Evolutionary conservation across 2,113 vertebrate species (phyloP), one percentile per base, ranked within the genome.

Genomic region (Dasyurus viverrinus): DNA sequence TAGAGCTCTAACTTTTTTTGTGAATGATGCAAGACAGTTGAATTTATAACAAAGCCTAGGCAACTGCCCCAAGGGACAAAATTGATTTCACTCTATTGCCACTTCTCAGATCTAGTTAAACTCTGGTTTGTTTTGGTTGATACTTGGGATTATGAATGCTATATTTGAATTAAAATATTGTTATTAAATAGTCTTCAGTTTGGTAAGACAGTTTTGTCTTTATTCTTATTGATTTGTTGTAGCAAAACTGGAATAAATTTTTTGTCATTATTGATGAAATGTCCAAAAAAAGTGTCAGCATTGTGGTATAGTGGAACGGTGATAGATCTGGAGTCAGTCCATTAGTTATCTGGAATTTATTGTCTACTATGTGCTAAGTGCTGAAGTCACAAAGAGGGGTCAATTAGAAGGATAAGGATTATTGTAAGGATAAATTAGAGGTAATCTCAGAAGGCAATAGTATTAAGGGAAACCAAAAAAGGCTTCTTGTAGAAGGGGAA

Each of bases 61-160:
- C 23, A 0, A 22, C 96, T 91, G 91, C 68, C 46, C 52, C 14
- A 11, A 3, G 0, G 0, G 16, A 1, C 0, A 30, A 89, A 95
- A 68, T 42, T 76, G 89, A 89, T 48, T 92, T 92, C 19, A 91
- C 2, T 10, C 0, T 0, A 0, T 76, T 97, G 47, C n/a, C 10
- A 90, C 89, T 90, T 90, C 89, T 84, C 8, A 50, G 8, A 24
- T 90, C 89, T 90, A 90, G 89, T 30, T 94, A 91, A 89, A 54
- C 50, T 55, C 84, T 50, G 23, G 9, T 27, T 27, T 50, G 11
- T 92, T 92, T 50, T 84, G 57, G 11, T 36, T 50, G 48, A 48
- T 27, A 90, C 9, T 90, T 46, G 8, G 6, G 30, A 2, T 25
- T 50, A 2, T 90, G 26, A 27, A 50, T 27, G 24, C 48, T 27